Evolutionary conservation across 2,113 vertebrate species (phyloP).

Genomic region (Cebidichthys violaceus): DNA sequence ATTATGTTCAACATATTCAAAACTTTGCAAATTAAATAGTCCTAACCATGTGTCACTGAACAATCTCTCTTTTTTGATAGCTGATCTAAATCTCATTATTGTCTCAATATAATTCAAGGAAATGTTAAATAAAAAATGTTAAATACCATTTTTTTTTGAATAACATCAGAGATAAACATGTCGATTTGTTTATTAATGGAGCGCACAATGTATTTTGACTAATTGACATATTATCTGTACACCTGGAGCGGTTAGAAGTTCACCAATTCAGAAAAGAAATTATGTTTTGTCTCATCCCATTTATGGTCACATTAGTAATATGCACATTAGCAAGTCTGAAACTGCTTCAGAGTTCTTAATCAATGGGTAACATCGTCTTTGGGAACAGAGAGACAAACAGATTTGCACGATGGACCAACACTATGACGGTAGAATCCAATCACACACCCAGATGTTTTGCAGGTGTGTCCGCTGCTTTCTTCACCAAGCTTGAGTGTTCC

Average conservation of each 20-base stretch:
- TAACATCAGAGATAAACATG: neutral
- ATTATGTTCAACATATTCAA: neutral
- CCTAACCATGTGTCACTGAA: neutral
- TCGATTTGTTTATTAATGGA: neutral
- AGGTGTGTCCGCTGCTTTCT: neutral
- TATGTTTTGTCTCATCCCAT: slow-evolving; percentile 2
- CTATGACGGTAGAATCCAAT: neutral
- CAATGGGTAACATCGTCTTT: neutral
- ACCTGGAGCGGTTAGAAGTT: neutral
- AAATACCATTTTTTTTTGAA: too few relatives aligned
- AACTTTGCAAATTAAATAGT: neutral
- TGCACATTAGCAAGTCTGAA: neutral
- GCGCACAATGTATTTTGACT: neutral
- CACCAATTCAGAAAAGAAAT: neutral
- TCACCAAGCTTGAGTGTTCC: neutral
- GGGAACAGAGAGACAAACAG: neutral
- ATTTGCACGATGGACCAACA: neutral
- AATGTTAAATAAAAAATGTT: neutral
- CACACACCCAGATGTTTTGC: neutral
- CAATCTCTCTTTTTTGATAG: neutral
- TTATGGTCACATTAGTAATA: neutral
- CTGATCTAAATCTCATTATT: neutral
- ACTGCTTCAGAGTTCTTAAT: neutral
- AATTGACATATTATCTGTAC: neutral
- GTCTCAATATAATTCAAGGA: neutral